Conservation (phyloP, 1,140 invertebrate genomes). For the Bombus impatiens region DNA sequence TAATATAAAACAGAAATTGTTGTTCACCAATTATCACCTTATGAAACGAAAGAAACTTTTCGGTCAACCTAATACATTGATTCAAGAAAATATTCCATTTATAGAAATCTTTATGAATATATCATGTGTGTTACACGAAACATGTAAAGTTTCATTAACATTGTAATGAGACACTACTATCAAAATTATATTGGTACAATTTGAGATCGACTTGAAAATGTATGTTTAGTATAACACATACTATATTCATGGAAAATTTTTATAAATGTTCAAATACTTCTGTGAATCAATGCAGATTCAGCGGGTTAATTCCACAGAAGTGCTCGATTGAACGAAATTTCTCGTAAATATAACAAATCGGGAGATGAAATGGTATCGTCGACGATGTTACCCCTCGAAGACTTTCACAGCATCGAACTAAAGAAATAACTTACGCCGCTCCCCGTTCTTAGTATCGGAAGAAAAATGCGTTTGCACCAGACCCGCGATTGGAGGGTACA, state of each 20-base stretch:
- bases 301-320: not conserved
- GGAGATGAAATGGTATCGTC: slow-evolving; percentile 45
- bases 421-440: slow-evolving; percentile 62
- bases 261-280: too few species aligned
- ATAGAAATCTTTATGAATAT: not conserved
- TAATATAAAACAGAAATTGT: too few species aligned
- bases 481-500: slow-evolving; percentile 58
- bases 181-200: too few species aligned
- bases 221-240: too few species aligned
- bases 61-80: not conserved
- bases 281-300: not conserved
- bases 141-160: not conserved
- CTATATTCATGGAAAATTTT: too few species aligned
- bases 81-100: too few species aligned
- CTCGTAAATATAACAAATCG: slow-evolving; percentile 46
- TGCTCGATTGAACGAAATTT: slow-evolving; percentile 20
- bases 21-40: too few species aligned
- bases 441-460: slow-evolving; percentile 40
- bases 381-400: slow-evolving; percentile 47
- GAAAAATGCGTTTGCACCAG: slow-evolving; percentile 61
- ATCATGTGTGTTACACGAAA: not conserved
- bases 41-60: too few species aligned
- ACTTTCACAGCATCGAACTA: slow-evolving; percentile 57
- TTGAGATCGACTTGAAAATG: too few species aligned
- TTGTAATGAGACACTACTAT: not conserved